Conservation (phyloP, 2,113 vertebrate genomes). For the Trematocara variabile region DNA sequence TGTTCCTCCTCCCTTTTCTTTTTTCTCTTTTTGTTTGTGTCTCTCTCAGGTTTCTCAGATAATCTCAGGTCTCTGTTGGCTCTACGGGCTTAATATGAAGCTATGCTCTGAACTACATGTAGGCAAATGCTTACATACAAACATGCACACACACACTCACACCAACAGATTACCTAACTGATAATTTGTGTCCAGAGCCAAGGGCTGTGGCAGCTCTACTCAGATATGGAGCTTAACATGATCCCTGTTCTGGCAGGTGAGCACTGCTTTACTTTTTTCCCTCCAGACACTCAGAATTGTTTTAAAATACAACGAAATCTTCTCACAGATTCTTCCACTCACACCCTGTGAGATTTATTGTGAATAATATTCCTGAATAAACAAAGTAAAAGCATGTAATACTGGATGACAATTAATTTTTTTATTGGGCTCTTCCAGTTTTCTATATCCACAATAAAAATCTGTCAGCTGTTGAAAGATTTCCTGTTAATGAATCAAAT, state of each 20-base stretch:
- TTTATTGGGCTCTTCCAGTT: background rate
- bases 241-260: constrained; percentile 89
- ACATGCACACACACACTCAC: background rate
- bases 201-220: constrained; percentile 85
- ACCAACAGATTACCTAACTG: background rate
- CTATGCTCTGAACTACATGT: constrained; percentile 79
- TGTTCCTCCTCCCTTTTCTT: background rate
- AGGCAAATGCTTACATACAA: background rate
- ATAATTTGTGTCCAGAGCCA: constrained; percentile 63
- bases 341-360: background rate
- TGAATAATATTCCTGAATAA: background rate
- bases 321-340: background rate
- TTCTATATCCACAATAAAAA: background rate
- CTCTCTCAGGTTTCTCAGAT: constrained; percentile 70
- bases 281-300: background rate
- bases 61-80: constrained; percentile 69
- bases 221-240: constrained; percentile 83
- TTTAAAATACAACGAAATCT: background rate
- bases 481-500: background rate
- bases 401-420: background rate
- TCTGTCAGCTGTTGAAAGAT: background rate
- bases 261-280: background rate
- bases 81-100: constrained; percentile 76
- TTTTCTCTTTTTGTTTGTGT: background rate
- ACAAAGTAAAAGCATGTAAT: background rate